phyloP scores from a whole-genome alignment of 2,888 invertebrate genomes.

The Stegophylla sp. region DNA sequence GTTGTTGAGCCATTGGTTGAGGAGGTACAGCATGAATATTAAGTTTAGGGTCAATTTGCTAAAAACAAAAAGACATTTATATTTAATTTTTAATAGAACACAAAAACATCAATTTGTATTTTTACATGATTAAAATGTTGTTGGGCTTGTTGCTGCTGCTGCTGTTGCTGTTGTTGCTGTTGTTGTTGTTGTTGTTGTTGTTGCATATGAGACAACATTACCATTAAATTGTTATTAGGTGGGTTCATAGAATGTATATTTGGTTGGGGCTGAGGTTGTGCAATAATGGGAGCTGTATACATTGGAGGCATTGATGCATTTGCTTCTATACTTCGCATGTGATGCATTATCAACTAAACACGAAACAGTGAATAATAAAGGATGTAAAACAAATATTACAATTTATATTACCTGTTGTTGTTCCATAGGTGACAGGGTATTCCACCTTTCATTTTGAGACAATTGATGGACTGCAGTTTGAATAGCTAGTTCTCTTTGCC shows the following conservation, averaged over 20 bases:
- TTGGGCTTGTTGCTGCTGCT: constrained; percentile 39
- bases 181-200: constrained; percentile 32
- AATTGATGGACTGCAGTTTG: constrained; percentile 62
- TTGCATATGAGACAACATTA: constrained; percentile 54
- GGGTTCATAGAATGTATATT: constrained; percentile 45
- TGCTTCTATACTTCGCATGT: constrained; percentile 50
- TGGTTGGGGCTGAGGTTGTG: constrained; percentile 37
- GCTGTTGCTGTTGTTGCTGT: constrained; percentile 44
- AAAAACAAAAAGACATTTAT: background rate
- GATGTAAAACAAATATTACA: background rate
- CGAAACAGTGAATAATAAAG: background rate
- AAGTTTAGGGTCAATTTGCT: constrained; percentile 55
- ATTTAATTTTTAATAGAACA: background rate
- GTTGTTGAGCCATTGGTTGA: constrained; percentile 40
- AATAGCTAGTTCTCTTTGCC: constrained; percentile 60
- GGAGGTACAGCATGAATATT: constrained; percentile 39
- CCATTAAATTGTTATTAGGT: constrained; percentile 53
- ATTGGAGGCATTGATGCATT: constrained; percentile 47
- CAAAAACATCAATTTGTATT: background rate
- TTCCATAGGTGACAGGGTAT: constrained; percentile 66
- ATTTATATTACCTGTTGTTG: constrained; percentile 65
- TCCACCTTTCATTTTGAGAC: constrained; percentile 67
- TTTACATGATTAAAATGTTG: constrained; percentile 56
- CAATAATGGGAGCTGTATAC: constrained; percentile 40
- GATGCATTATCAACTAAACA: constrained; percentile 49